Conservation (phyloP, 2,888 invertebrate species). For the Digitonthophagus gazella region DNA sequence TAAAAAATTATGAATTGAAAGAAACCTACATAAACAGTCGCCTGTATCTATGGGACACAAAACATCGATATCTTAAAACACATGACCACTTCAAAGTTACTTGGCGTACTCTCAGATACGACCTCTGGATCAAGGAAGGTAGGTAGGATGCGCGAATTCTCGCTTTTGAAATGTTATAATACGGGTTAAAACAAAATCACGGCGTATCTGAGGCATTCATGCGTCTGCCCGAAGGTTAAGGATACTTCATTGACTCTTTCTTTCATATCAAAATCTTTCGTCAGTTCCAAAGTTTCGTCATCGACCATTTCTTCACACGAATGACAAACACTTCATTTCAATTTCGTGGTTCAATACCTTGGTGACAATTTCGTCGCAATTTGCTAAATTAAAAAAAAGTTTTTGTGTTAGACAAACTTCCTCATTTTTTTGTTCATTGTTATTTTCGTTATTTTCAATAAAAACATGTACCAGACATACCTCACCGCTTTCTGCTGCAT, state of each 20-base stretch:
- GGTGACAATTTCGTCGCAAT: constrained; percentile 18
- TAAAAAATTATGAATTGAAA: too few relatives aligned
- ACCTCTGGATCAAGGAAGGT: too few relatives aligned
- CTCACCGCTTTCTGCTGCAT: constrained; percentile 15
- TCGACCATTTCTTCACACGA: constrained; percentile 24
- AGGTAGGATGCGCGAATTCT: too few relatives aligned
- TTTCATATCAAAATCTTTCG: constrained; percentile 25
- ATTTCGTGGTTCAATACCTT: constrained; percentile 19
- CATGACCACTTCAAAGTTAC: too few relatives aligned
- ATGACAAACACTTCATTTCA: constrained; percentile 22
- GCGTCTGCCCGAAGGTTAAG: too few relatives aligned
- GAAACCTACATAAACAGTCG: too few relatives aligned
- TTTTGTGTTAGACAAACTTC: constrained; percentile 25
- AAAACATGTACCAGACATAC: constrained; percentile 17
- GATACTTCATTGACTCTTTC: constrained; percentile 26
- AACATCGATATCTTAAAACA: too few relatives aligned
- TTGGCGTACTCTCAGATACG: too few relatives aligned
- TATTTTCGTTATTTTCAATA: neutral
- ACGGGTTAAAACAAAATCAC: too few relatives aligned
- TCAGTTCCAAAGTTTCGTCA: constrained; percentile 21
- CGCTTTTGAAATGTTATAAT: too few relatives aligned
- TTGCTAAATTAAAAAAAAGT: constrained; percentile 18
- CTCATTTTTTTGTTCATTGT: constrained; percentile 9
- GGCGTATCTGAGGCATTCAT: too few relatives aligned
- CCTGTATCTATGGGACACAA: too few relatives aligned